Percentiles rank a stretch among this genome's conserved stretches.
These are phyloP conservation scores for Catharus bicknelli DNA, from an alignment of 2,113 vertebrate species.

Conservation along the genomic window DNA sequence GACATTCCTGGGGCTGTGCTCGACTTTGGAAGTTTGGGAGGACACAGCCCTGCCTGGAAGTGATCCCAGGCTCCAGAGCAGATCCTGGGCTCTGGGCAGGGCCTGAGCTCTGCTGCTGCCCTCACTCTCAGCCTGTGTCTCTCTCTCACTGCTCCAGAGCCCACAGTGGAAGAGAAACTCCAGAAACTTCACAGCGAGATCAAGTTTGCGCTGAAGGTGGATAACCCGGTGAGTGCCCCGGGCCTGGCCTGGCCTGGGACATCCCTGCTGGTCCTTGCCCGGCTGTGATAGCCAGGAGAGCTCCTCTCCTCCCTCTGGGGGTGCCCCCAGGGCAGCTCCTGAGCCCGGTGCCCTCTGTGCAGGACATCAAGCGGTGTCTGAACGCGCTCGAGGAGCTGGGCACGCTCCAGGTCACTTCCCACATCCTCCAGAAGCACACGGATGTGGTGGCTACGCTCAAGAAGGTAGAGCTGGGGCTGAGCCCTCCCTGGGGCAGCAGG, in stretches of 20 bases:
- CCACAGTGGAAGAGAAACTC: conserved; percentile 89
- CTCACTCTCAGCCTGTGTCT: background rate
- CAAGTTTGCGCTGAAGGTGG: conserved; percentile 96
- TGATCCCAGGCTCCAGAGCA: background rate
- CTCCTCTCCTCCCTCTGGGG: background rate
- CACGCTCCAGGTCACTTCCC: conserved; percentile 90
- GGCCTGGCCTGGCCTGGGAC: background rate
- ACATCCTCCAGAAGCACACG: conserved; percentile 95
- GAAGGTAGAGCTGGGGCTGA: conserved; percentile 77
- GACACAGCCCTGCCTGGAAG: background rate
- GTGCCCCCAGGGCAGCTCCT: background rate
- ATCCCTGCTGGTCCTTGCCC: rapidly evolving
- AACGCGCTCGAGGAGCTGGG: conserved; percentile 88
- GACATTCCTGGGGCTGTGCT: background rate
- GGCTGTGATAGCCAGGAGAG: rapidly evolving
- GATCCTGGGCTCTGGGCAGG: background rate
- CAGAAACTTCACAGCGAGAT: conserved; percentile 97
- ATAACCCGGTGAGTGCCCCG: conserved; percentile 85
- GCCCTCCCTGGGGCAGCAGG: rapidly evolving
- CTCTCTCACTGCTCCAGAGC: conserved; percentile 74
- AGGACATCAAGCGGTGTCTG: conserved; percentile 95
- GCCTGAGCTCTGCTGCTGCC: background rate
- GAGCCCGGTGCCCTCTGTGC: background rate
- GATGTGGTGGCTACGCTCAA: conserved; percentile 95
- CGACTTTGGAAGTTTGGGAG: background rate